Conservation (phyloP, 1,140 invertebrate genomes). For the Spodoptera frugiperda region DNA sequence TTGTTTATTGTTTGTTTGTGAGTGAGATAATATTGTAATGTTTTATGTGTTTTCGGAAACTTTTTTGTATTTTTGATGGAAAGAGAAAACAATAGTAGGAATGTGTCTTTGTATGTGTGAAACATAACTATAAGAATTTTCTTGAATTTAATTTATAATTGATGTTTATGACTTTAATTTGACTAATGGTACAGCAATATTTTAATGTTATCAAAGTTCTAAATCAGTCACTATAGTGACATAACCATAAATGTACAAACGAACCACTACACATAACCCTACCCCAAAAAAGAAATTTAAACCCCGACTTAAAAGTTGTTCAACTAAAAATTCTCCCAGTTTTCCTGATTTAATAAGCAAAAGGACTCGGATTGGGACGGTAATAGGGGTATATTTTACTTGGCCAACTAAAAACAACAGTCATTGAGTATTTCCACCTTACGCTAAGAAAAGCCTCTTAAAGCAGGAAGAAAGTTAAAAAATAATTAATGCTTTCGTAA, state of each 20-base stretch:
- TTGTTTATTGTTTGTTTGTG: not conserved
- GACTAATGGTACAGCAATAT: no score
- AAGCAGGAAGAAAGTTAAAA: constrained; percentile 83
- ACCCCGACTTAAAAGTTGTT: constrained; percentile 13
- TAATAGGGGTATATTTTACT: constrained; percentile 48
- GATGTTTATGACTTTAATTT: no score
- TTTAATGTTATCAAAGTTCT: no score
- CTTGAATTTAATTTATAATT: no score
- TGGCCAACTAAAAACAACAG: constrained; percentile 77
- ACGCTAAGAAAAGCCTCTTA: constrained; percentile 80
- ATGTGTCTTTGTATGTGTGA: no score
- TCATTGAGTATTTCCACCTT: constrained; percentile 69
- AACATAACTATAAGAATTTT: no score
- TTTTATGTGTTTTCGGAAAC: not conserved
- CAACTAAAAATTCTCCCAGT: constrained; percentile 14
- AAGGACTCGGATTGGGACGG: constrained; percentile 35
- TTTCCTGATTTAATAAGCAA: constrained; percentile 37
- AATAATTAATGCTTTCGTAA: constrained; percentile 86
- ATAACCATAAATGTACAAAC: no score
- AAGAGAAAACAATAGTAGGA: not conserved
- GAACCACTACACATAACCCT: not conserved
- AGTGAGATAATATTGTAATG: no score
- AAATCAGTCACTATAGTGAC: no score
- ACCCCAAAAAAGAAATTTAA: not conserved
- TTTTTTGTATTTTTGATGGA: not conserved